Conservation (phyloP, 2,888 invertebrate genomes). For the Drosophila longiperda region DNA sequence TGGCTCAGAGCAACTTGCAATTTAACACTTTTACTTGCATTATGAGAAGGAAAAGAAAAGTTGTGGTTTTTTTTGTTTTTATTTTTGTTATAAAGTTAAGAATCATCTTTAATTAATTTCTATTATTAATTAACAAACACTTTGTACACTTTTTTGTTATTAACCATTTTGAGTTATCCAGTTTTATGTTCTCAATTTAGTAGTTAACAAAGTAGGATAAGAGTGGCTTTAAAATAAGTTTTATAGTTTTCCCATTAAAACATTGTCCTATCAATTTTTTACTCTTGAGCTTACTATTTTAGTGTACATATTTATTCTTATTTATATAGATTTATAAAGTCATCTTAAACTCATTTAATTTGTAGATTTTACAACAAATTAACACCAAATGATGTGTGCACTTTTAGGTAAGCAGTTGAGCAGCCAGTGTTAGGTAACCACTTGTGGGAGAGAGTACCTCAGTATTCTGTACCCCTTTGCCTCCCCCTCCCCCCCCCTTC, state of each 20-base stretch:
- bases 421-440: not conserved
- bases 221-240: no score
- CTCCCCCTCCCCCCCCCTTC: no score
- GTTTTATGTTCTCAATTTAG: no score
- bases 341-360: not conserved
- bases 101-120: not conserved
- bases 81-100: not conserved
- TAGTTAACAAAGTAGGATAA: no score
- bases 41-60: not conserved
- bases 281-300: no score
- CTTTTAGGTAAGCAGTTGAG: not conserved
- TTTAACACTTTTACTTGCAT: not conserved
- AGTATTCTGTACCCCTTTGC: not conserved
- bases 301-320: no score
- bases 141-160: no score
- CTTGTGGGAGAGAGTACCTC: not conserved
- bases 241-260: no score
- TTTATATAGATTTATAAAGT: no score
- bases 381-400: not conserved
- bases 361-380: not conserved
- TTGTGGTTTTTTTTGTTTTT: not conserved
- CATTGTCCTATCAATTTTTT: no score
- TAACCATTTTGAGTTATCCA: no score
- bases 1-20: not conserved
- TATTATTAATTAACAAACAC: no score